These are phyloP conservation scores for Formica exsecta DNA, from an alignment of 1,140 invertebrate genomes.

Conservation along the genomic window DNA sequence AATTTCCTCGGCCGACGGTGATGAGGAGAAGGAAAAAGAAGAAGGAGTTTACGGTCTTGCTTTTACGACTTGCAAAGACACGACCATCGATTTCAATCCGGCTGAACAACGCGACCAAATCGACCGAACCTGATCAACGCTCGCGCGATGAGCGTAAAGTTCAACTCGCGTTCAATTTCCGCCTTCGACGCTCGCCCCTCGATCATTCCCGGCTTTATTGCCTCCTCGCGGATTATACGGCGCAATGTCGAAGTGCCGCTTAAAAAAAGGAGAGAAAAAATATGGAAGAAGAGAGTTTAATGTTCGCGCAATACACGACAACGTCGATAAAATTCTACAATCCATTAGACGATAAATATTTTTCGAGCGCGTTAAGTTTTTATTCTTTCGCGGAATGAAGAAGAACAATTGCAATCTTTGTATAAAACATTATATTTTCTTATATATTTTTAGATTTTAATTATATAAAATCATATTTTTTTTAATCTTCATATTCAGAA, in stretches of 20 bases:
- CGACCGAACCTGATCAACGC: constrained; percentile 59
- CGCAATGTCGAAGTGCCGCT: constrained; percentile 33
- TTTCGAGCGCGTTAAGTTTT: neutral
- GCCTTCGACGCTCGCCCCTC: constrained; percentile 59
- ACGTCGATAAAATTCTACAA: constrained; percentile 22
- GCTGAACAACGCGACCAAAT: constrained; percentile 54
- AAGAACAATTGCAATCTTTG: neutral
- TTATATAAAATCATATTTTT: neutral
- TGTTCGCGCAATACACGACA: neutral
- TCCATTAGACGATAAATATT: constrained; percentile 4
- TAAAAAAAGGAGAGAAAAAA: neutral
- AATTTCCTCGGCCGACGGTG: neutral
- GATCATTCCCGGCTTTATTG: constrained; percentile 74
- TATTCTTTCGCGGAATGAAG: neutral
- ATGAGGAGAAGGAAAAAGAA: neutral
- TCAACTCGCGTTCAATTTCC: constrained; percentile 76
- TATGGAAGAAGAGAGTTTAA: neutral
- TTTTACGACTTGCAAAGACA: constrained; percentile 52
- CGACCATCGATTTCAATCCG: constrained; percentile 46
- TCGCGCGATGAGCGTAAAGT: constrained; percentile 74
- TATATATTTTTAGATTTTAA: neutral
- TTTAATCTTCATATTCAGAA: neutral
- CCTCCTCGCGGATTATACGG: constrained; percentile 61
- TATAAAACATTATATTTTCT: neutral
- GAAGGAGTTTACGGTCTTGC: constrained; percentile 27